These are phyloP conservation scores for Electrophaes corylata DNA, from an alignment of 2,888 invertebrate species.

Conservation along the genomic window DNA sequence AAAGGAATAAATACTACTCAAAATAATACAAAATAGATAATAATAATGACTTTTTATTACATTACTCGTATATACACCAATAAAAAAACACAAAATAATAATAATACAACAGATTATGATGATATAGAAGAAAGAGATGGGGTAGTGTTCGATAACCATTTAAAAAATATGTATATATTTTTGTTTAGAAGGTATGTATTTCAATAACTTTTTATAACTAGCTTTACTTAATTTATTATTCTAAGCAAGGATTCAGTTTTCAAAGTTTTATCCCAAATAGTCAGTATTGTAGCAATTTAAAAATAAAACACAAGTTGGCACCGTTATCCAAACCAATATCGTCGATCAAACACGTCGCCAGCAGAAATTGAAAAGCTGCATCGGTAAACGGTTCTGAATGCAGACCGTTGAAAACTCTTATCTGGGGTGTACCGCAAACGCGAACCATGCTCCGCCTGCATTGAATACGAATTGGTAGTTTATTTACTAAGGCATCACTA, in stretches of 20 bases:
- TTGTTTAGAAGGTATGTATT: too few species aligned
- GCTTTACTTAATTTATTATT: background rate
- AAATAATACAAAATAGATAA: too few species aligned
- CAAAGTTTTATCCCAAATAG: background rate
- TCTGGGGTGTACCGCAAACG: conserved; percentile 15
- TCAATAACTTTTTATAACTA: background rate
- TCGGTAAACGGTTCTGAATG: conserved; percentile 26
- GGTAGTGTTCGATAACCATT: too few species aligned
- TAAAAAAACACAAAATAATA: too few species aligned
- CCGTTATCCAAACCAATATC: conserved; percentile 22
- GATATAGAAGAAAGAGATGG: too few species aligned
- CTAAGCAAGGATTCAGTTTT: background rate
- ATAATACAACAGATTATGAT: too few species aligned
- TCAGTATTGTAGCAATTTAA: background rate
- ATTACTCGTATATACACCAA: too few species aligned
- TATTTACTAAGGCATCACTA: background rate
- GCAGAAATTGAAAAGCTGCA: conserved; percentile 37
- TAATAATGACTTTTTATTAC: too few species aligned
- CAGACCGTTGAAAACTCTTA: conserved; percentile 19
- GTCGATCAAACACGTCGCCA: conserved; percentile 30
- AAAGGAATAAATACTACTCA: too few species aligned
- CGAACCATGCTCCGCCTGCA: conserved; percentile 17
- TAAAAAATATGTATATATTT: too few species aligned
- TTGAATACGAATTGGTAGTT: conserved; percentile 18
- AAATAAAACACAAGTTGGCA: conserved; percentile 12